phyloP scores from a whole-genome alignment of 2,888 invertebrate genomes.

The Pachydiplax longipennis region DNA sequence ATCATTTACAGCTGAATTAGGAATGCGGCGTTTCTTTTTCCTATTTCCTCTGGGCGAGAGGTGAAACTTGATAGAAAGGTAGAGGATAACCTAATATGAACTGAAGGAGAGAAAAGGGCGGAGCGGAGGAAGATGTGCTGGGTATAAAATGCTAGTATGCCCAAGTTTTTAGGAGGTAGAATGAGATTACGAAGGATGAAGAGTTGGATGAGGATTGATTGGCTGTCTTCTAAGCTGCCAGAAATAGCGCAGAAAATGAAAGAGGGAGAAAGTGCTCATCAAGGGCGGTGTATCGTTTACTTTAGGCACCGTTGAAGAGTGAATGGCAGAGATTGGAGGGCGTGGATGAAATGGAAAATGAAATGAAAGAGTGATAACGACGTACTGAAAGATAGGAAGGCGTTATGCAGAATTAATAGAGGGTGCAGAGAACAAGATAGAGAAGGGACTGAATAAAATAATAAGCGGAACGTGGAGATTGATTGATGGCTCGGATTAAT shows the following conservation, averaged over 20 bases:
- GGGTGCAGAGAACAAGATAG: neutral
- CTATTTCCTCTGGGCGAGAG: no score
- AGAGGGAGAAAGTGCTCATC: neutral
- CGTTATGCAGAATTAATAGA: neutral
- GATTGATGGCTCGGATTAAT: neutral
- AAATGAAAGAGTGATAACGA: no score
- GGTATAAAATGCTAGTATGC: neutral
- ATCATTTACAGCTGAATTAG: no score
- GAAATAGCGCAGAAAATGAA: neutral
- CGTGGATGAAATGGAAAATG: neutral
- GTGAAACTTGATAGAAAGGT: neutral
- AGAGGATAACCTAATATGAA: neutral
- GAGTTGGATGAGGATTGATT: slow-evolving; percentile 23
- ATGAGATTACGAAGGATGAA: neutral
- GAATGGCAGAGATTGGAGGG: neutral
- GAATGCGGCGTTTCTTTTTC: no score
- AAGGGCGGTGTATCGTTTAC: neutral
- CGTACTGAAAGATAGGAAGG: no score
- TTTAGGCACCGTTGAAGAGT: neutral
- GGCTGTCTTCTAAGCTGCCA: neutral
- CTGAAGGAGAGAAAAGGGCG: neutral
- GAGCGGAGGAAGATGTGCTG: neutral
- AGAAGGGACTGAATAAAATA: neutral
- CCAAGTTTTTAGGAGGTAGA: neutral
- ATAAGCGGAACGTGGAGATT: neutral